These are phyloP conservation scores for Cylindroiulus punctatus DNA, from an alignment of 2,888 invertebrate species.

Conservation along the genomic window DNA sequence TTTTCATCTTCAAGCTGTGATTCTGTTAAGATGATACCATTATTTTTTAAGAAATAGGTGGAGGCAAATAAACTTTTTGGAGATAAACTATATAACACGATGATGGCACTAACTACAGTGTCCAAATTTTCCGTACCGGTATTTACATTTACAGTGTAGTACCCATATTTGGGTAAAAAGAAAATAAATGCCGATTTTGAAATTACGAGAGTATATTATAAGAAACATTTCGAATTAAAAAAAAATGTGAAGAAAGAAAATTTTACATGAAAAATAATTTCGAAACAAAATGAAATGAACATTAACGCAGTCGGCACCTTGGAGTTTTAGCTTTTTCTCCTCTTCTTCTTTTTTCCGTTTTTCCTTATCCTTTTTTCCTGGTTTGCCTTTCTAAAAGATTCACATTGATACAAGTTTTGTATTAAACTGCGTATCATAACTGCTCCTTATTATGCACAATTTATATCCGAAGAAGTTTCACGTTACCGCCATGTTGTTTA, in stretches of 20 bases:
- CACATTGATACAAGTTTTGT: not conserved
- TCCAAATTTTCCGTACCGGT: no score
- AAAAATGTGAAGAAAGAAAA: no score
- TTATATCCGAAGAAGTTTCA: not conserved
- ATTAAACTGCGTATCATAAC: not conserved
- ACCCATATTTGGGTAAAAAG: no score
- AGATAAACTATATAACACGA: no score
- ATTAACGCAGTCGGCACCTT: not conserved
- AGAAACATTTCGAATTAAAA: no score
- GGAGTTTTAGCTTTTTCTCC: conserved; percentile 20
- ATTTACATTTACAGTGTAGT: no score
- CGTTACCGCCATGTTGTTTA: conserved; percentile 34
- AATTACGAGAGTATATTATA: no score
- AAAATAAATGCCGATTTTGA: no score
- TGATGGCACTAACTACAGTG: no score
- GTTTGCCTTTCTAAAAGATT: not conserved
- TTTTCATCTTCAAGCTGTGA: not conserved
- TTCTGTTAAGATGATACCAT: not conserved
- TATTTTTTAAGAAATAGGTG: not conserved
- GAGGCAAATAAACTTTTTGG: no score
- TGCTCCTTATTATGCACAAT: not conserved
- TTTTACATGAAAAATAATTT: no score
- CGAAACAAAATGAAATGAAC: not conserved
- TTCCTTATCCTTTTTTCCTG: not conserved
- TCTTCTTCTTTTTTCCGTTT: conserved; percentile 7